These are phyloP conservation scores for Pampus argenteus DNA, from an alignment of 2,797 vertebrate genomes.

Conservation along the genomic window DNA sequence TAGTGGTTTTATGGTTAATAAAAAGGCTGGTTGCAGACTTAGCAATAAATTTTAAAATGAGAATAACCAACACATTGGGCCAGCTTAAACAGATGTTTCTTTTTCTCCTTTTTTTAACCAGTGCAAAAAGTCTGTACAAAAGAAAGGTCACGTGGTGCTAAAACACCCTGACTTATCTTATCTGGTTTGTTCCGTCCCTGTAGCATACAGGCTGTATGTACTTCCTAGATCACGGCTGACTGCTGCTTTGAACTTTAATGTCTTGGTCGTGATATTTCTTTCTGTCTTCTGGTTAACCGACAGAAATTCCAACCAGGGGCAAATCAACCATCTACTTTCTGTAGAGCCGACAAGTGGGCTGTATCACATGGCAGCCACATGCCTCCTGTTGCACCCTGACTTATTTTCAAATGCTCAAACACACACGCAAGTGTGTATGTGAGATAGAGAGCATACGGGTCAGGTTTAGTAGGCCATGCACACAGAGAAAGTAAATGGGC, in stretches of 20 bases:
- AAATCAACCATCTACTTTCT: slow-evolving; percentile 30
- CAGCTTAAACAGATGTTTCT: neutral
- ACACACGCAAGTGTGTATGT: neutral
- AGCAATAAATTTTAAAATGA: neutral
- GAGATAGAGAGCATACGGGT: neutral
- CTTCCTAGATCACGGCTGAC: slow-evolving; percentile 18
- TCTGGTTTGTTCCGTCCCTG: slow-evolving; percentile 43
- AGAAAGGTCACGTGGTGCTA: slow-evolving; percentile 18
- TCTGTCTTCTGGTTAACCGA: slow-evolving; percentile 18
- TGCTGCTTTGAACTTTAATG: slow-evolving; percentile 28
- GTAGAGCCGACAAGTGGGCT: slow-evolving; percentile 4
- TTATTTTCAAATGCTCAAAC: slow-evolving; percentile 4
- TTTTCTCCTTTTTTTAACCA: neutral
- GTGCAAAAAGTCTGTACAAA: neutral
- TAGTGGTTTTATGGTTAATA: neutral
- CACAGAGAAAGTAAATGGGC: slow-evolving; percentile 13
- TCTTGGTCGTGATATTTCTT: slow-evolving; percentile 14
- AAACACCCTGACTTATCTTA: slow-evolving; percentile 18
- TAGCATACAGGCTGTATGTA: slow-evolving; percentile 12
- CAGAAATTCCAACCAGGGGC: slow-evolving; percentile 5
- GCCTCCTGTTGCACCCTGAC: slow-evolving; percentile 7
- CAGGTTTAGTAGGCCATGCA: slow-evolving; percentile 14
- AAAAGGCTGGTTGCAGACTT: neutral
- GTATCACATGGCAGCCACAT: slow-evolving; percentile 30
- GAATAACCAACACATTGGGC: neutral